Conservation (phyloP, 2,113 vertebrate genomes). For the Apistogramma diplotaenia region DNA sequence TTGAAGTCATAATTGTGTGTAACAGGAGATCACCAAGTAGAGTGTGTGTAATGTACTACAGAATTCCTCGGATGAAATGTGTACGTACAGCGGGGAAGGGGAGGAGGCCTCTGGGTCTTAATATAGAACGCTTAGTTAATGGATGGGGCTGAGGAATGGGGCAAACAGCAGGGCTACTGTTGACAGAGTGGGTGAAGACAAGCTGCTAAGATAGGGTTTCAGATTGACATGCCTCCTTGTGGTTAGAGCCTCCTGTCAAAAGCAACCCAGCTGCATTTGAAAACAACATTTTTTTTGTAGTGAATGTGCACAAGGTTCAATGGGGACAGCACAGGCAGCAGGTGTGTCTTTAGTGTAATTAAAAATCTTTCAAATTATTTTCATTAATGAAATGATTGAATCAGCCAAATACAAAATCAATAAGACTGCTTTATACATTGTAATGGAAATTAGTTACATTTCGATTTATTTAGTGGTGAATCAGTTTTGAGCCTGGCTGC, state of each 20-base stretch:
- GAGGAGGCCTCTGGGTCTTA: conserved; percentile 11
- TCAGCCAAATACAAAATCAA: no score
- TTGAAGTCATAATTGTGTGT: conserved; percentile 16
- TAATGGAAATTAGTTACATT: background rate
- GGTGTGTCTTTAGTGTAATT: background rate
- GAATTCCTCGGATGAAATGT: conserved; percentile 35
- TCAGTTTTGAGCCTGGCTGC: no score
- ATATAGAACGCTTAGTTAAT: conserved; percentile 64
- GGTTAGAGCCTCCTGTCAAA: background rate
- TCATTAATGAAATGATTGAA: background rate
- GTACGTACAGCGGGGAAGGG: conserved; percentile 12
- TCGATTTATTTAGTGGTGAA: background rate
- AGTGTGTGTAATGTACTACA: conserved; percentile 44
- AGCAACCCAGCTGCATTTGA: background rate
- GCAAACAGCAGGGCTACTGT: conserved; percentile 49
- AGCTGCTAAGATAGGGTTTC: conserved; percentile 48
- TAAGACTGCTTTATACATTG: background rate
- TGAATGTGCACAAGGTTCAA: background rate
- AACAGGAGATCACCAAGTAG: conserved; percentile 14
- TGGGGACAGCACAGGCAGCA: background rate
- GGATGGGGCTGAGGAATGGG: conserved; percentile 34
- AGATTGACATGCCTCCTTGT: conserved; percentile 29
- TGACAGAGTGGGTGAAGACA: conserved; percentile 67
- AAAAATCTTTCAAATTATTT: background rate
- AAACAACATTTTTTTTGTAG: background rate